Base-by-base conservation (phyloP, 2,888 invertebrate species). In the Julus scandinavius region DNA sequence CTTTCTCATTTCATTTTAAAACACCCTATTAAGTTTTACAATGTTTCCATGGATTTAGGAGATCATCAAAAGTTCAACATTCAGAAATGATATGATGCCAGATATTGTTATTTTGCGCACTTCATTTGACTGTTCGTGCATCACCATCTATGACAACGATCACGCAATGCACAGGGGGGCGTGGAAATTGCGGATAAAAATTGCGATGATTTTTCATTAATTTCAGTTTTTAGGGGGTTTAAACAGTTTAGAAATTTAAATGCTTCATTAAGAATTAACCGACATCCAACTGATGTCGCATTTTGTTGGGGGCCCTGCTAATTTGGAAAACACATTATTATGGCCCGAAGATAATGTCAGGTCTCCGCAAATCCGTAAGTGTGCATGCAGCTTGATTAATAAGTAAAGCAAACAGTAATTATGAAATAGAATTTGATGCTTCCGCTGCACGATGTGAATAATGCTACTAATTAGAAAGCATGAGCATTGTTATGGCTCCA, bases 401-500 rank as follows among this genome's bases (percentile, higher is more conserved):
- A 72, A 72, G 72, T 29, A 72, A 72, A 72, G 72, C 72, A 72
- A 72, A 72, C 72, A 72, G 72, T 72, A 72, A 72, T 72, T 72
- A 72, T 72, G 72, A 72, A 72, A 72, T 72, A 72, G 72, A 72
- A 72, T 72, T 72, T 72, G 72, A 72, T 72, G 72, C 72, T 72
- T 72, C 72, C 29, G 72, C 13, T 29, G 72, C 72, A 29, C 72
- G 29, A 72, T 29, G 72, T 72, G 29, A 29, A 72, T 72, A 72
- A 72, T 72, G 72, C 72, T 29, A 29, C 72, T 72, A 72, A 72
- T 72, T 72, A 72, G 72, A 72, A 72, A 72, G 72, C n/a, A 72
- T 29, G 29, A 72, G 72, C 72, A 72, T 72, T 72, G 20, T 72
- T 72, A 72, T 72, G 72, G 29, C 72, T 29, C 29, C 11, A 72